Base-by-base conservation (phyloP, 2,888 invertebrate species). In the Rotaria magnacalcarata region DNA sequence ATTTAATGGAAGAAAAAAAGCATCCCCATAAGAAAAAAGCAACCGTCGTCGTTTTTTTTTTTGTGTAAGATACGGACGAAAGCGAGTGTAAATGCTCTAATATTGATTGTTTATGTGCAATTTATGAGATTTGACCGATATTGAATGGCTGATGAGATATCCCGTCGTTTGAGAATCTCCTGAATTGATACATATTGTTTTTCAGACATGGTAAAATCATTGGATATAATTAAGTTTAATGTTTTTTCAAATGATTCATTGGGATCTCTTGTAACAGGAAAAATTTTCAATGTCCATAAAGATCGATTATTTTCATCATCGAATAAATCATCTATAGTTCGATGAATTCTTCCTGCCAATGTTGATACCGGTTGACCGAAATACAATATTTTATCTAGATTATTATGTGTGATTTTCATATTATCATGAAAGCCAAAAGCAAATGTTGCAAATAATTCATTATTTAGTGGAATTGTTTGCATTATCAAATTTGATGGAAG, bases 171-270 rank as follows among this genome's bases (percentile, higher is more conserved):
- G 34, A 67, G 67, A 27, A 67, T 67, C 34, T 67, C 67, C 34
- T 67, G 27, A 6, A 67, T 67, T 2, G 67, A 67, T 27, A 67
- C 67, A 67, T 67, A 67, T 16, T 67, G 34, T 27, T 67, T n/a
- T 11, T 67, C 11, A 16, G 27, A 16, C 14, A 34, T 14, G 16
- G 34, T 67, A 27, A 14, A 34, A 34, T 67, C 67, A 34, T 67
- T 34, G 3, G 34, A 67, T 34, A 67, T 16, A 34, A 80, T 43
- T 80, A 80, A 24, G 24, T 80, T 80, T 47, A 43, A 80, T 21
- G 75, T 80, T 80, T 80, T 21, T 11, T 43, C 47, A 47, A 80
- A 80, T 80, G 75, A 80, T 47, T 80, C 43, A 80, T 43, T 80
- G 1, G 75, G 75, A 80, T 43, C 47, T 80, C 21, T 43, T 47